Base-by-base conservation (phyloP, 2,113 vertebrate species). In the Alouatta palliata region DNA sequence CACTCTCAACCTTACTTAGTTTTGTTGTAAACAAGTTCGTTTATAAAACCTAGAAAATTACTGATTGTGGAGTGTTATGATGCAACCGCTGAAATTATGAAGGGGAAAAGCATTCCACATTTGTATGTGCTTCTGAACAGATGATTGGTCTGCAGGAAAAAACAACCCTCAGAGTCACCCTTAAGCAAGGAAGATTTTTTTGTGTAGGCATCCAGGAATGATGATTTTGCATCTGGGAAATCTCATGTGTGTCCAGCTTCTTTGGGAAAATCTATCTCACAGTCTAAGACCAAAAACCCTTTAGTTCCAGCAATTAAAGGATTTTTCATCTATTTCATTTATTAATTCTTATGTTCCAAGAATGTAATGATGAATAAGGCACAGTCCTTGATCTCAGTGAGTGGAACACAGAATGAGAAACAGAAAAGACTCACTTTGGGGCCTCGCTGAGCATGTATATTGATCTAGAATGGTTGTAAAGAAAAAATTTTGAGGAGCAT, bases 201-300 rank as follows among this genome's bases (percentile, higher is more conserved):
- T 64, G 10, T 21, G 32, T 0, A 80, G 13, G 8, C 32, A 45
- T 52, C 20, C 20, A 43, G 30, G 9, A 84, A 85, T 1, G 2
- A 80, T 23, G 19, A 75, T 23, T 97, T 90, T 87, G 2, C 61
- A 73, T 58, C 19, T 0, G 73, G 40, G 35, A 40, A 84, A 49
- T 49, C 25, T 77, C 49, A 54, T 6, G 1, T 35, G 16, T 45
- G 8, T 8, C 9, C 19, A 43, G 1, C 0, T 8, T 54, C 2
- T 82, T n/a, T 79, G 40, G 6, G 47, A 4, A 71, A 90, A 7
- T 43, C 35, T 79, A 6, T 37, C 14, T 94, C n/a, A 61, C 3
- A 91, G 20, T 3, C 35, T 11, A 12, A 27, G 43, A 6, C 1
- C 19, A 88, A 79, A 64, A 5, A 32, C 12, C 5, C 37, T 71